These are phyloP conservation scores for Sipha maydis DNA, from an alignment of 2,888 invertebrate species.

Conservation along the genomic window DNA sequence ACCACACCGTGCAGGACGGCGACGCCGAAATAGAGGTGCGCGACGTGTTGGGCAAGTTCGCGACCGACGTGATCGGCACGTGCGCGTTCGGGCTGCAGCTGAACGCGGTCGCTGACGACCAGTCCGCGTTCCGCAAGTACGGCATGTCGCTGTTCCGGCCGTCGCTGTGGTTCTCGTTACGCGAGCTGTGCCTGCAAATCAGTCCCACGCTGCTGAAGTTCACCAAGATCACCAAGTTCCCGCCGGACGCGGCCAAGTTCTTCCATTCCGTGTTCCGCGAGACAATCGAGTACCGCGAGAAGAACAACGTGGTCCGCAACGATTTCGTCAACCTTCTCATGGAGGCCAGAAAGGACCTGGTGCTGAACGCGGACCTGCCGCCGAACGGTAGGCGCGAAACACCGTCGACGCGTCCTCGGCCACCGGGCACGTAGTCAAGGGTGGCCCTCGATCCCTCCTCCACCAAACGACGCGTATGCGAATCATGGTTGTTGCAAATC, in stretches of 20 bases:
- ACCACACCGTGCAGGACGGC: neutral
- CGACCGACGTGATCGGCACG: constrained; percentile 70
- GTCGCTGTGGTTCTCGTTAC: constrained; percentile 66
- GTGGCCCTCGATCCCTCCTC: no score
- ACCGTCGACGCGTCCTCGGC: no score
- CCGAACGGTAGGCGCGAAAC: constrained; percentile 5
- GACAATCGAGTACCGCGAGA: constrained; percentile 62
- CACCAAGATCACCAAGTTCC: constrained; percentile 63
- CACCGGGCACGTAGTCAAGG: no score
- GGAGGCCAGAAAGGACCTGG: constrained; percentile 56
- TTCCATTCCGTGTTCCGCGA: constrained; percentile 59
- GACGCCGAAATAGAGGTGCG: constrained; percentile 67
- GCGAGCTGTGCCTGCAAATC: constrained; percentile 62
- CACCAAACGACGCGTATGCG: no score
- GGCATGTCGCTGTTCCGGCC: constrained; percentile 67
- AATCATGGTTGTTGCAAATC: no score
- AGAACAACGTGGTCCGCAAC: constrained; percentile 62
- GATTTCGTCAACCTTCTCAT: constrained; percentile 64
- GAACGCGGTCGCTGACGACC: constrained; percentile 67
- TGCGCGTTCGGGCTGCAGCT: constrained; percentile 70
- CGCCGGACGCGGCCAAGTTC: constrained; percentile 52
- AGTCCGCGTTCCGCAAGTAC: constrained; percentile 68
- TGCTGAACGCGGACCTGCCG: neutral
- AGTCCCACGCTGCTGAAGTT: constrained; percentile 63
- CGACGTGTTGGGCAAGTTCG: constrained; percentile 68